Evolutionary conservation across 2,113 vertebrate genomes (phyloP).

Genomic region (Arothron firmamentum): DNA sequence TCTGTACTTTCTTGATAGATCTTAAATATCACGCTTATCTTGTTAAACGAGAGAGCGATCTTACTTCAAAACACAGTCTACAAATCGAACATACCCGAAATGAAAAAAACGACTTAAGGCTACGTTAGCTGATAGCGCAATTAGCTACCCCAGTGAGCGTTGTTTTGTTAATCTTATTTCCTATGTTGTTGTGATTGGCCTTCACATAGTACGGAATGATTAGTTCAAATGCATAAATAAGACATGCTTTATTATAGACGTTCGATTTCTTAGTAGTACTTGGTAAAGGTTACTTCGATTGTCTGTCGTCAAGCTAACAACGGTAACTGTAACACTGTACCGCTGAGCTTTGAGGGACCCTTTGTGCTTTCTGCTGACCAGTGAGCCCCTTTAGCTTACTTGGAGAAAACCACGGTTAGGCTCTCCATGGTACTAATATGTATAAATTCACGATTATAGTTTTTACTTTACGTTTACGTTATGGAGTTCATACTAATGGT

Average conservation of each 20-base stretch:
- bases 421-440: neutral
- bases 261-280: neutral
- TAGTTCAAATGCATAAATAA: accelerated
- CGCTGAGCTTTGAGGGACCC: slow-evolving; percentile 38
- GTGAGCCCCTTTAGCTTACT: neutral
- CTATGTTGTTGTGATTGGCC: neutral
- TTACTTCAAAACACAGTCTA: neutral
- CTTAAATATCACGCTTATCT: neutral
- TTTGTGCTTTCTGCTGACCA: slow-evolving; percentile 53
- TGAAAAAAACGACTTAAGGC: slow-evolving; percentile 35
- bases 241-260: neutral
- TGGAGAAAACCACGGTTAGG: neutral
- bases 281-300: neutral
- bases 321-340: slow-evolving; percentile 23
- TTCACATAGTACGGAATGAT: accelerated
- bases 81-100: slow-evolving; percentile 61
- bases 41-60: neutral
- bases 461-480: neutral
- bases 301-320: slow-evolving; percentile 45
- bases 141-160: slow-evolving; percentile 25
- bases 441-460: neutral
- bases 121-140: slow-evolving; percentile 61
- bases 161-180: neutral
- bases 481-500: neutral
- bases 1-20: too few relatives aligned